Evolutionary conservation across 2,113 vertebrate genomes (phyloP), one percentile per base, ranked within the genome.

Genomic region (Pseudopodoces humilis): DNA sequence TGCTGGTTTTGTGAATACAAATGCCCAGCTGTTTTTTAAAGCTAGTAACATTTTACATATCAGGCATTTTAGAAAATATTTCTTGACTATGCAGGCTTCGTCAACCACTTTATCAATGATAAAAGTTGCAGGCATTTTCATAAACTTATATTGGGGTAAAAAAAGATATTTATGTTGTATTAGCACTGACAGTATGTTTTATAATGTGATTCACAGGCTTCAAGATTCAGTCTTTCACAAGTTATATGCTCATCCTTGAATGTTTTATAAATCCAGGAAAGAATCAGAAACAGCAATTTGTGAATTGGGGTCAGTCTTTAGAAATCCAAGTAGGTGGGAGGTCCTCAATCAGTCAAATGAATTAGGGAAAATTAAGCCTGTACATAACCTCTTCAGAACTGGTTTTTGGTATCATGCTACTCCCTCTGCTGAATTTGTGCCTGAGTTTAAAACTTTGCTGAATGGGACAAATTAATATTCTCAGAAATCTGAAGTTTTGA

Each of bases 1-100:
- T 97, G 87, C 94, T 97, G 74, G 58, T 83, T 97, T 91, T 94
- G 20, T 16, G 15, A 92, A 92, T 91, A 79, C 94, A 96, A 97
- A 97, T 91, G 76, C 67, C 65, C 88, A 92, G 86, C 87, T 97
- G 92, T 91, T 97, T 93, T 39, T 95, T 96, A 86, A 31, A 74
- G 62, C 72, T 94, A 92, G 91, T 91, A 83, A 33, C 37, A 85
- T 94, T 94, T 94, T 96, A 62, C 49, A 9, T 82, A 94, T 68
- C 43, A 93, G 90, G 41, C 28, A 47, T 55, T 89, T 92, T 88
- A 83, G 89, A 94, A 96, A 91, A 90, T 47, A 64, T 64, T 68
- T 93, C 58, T 69, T 72, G 58, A 80, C 39, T 59, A 27, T 59
- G 49, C 22, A 92, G 74, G 58, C 49, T 96, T 92, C 23, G 9